Base-by-base conservation (phyloP, 2,888 invertebrate genomes). In the Anoncus sp. region DNA sequence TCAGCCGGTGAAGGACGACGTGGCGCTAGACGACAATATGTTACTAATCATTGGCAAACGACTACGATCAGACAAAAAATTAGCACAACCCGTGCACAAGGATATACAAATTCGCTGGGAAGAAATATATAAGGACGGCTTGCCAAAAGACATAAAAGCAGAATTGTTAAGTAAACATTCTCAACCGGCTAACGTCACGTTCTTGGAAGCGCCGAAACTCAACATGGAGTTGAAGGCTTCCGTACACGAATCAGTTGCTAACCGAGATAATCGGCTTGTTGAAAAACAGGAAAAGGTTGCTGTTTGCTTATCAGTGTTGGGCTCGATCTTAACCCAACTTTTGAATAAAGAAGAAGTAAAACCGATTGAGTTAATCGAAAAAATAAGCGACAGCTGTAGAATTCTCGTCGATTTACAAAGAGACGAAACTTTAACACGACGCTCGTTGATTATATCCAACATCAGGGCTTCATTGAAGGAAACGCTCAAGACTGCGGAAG, bases 371-470 rank as follows among this genome's bases (percentile, higher is more conserved):
- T 20, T 75, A 24, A 45, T 79, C 18, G 47, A 65, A 18, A 57
- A 51, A 16, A 27, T 79, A 9, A 79, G 79, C 65, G 77, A 77
- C 6, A 38, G 45, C 10, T 38, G 55, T 6, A 45, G 80, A 20
- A 12, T 79, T 0, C 45, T 83, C 10, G 66, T 51, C 2, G 81
- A 81, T n/a, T 49, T 82, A 9, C 78, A 80, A 31, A 59, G 69
- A 9, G 78, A 82, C 1, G 71, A 79, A 55, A 38, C 76, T 0
- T 10, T 55, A n/a, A 81, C 72, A 7, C 63, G 81, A 7, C 62
- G 70, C 9, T 45, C 38, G 14, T 10, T 81, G 0, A 70, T 82
- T 16, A 31, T 78, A 3, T 16, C 74, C 1, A 67, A 71, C 24
- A 12, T 82, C 1, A 70, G 55, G 6, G 24, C 20, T 10, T 20